Base-by-base conservation (phyloP, 2,113 vertebrate genomes). In the Bubo bubo region DNA sequence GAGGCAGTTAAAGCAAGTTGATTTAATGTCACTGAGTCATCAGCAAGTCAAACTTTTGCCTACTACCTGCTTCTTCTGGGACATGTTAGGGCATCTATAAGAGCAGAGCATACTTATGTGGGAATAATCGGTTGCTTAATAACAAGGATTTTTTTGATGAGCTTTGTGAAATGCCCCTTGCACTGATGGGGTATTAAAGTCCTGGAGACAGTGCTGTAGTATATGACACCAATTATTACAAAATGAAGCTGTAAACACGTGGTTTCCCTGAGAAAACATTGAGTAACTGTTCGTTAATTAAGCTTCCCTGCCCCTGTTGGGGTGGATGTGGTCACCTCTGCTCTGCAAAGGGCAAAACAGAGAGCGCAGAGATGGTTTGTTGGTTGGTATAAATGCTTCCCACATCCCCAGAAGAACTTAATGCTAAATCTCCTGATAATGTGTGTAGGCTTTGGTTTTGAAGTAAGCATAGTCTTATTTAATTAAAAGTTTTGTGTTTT, bases 61-160 rank as follows among this genome's bases (percentile, higher is more conserved):
- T 93, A 56, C 35, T 66, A 28, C 77, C 50, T 93, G 82, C 34
- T 86, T 39, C 76, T 94, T 80, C 63, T 62, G 76, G 67, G 88
- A 86, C 92, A 39, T 88, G 95, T 95, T 75, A 67, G 88, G 88
- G 71, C 96, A 88, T 50, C 64, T 94, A 1, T 41, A 89, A 77
- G 26, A 41, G 47, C 88, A 3, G 6, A 47, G 23, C 19, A 14
- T 56, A 67, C 68, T 80, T 58, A 67, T 0, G 10, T 86, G 70
- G 72, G 72, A 80, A 74, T 89, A 91, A 81, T 3, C 77, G 5
- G 27, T 79, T 95, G 86, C 86, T 91, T 94, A 93, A 96, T 84
- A 94, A 72, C 60, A 50, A 14, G 47, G 64, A 66, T 12, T 50
- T 64, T 88, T 94, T 79, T 86, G 63, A 94, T 96, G 95, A 96